These are phyloP conservation scores for Euschistus heros DNA, from an alignment of 1,140 invertebrate species.

Conservation along the genomic window DNA sequence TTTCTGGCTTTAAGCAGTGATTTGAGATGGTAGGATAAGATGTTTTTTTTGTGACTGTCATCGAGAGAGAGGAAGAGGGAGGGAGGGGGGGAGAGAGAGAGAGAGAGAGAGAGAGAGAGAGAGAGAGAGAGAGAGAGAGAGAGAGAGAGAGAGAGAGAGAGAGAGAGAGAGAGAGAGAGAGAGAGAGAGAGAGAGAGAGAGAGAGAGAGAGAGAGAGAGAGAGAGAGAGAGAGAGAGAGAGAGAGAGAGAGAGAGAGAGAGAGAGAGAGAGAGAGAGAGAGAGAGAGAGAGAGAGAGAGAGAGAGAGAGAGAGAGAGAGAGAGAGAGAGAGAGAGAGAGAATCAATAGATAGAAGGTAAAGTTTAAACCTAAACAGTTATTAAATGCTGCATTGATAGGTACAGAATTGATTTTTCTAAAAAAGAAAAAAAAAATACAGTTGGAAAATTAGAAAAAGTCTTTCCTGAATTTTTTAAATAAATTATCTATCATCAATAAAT, in stretches of 20 bases:
- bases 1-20: too few relatives aligned
- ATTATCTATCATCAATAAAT: too few relatives aligned
- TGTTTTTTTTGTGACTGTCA: too few relatives aligned
- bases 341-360: too few relatives aligned
- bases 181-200: conserved; percentile 14
- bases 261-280: too few relatives aligned
- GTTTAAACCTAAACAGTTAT: too few relatives aligned
- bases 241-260: conserved; percentile 14
- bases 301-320: conserved; percentile 12
- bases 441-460: too few relatives aligned
- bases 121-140: conserved; percentile 13
- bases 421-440: too few relatives aligned
- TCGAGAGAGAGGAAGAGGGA: neutral
- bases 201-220: conserved; percentile 11
- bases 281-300: conserved; percentile 14
- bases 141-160: conserved; percentile 14
- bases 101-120: conserved; percentile 13
- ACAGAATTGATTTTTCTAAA: too few relatives aligned
- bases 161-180: conserved; percentile 14
- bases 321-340: conserved; percentile 12
- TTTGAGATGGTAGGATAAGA: too few relatives aligned
- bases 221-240: conserved; percentile 12
- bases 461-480: too few relatives aligned
- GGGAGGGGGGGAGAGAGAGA: neutral
- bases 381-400: too few relatives aligned